These are phyloP conservation scores for Xanthia icteritia DNA, from an alignment of 2,888 invertebrate species.

Conservation along the genomic window DNA sequence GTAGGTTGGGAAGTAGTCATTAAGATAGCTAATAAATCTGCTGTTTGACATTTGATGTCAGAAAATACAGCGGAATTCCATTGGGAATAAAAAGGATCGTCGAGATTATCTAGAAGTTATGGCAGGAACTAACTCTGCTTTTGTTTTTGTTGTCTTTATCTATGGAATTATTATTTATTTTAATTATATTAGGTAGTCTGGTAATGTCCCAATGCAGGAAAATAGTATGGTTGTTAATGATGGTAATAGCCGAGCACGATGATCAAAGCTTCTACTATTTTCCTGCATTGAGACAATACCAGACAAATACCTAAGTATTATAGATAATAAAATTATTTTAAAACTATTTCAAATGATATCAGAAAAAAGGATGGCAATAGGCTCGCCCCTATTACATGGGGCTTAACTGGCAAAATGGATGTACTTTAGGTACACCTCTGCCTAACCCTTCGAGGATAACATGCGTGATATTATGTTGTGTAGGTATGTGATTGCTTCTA, in stretches of 20 bases:
- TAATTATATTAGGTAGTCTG: not conserved
- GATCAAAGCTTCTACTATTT: too few species aligned
- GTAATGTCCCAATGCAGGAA: not conserved
- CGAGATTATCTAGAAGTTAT: constrained; percentile 9
- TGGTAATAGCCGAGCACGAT: too few species aligned
- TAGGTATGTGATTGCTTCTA: not conserved
- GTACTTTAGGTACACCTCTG: too few species aligned
- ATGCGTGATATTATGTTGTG: too few species aligned
- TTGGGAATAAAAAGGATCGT: not conserved
- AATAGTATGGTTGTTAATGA: not conserved
- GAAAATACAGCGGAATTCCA: constrained; percentile 7
- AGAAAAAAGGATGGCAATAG: not conserved
- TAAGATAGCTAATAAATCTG: constrained; percentile 30
- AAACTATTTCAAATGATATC: too few species aligned
- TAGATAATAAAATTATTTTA: too few species aligned
- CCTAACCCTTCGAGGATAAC: too few species aligned
- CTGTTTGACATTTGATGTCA: constrained; percentile 20
- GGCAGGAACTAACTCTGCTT: not conserved
- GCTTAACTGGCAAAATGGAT: too few species aligned
- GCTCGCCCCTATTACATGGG: too few species aligned
- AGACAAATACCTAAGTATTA: too few species aligned
- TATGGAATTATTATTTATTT: not conserved
- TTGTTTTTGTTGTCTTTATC: constrained; percentile 11
- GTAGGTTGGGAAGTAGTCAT: constrained; percentile 30
- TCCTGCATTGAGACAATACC: too few species aligned